Evolutionary conservation across 2,888 invertebrate genomes (phyloP), one percentile per base, ranked within the genome.

Genomic region (Caradrina kadenii): DNA sequence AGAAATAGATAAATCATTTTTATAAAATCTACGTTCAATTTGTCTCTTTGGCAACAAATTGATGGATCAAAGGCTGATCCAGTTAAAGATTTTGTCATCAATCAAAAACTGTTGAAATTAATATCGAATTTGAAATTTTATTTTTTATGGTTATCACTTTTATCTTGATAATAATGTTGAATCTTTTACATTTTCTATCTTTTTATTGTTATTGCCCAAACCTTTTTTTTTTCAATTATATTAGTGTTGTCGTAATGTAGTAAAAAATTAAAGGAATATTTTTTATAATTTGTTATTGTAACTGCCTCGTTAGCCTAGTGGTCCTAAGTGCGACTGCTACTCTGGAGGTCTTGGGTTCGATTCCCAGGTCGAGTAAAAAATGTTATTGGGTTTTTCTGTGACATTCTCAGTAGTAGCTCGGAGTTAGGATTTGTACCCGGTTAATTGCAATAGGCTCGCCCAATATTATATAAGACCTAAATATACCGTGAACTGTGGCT

Each of bases 31-130:
- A 31, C 35, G 21, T 26, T 26, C 52, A 75, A 75, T 71, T 61
- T 72, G 63, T 75, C 78, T 42, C 60, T 64, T 6, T 54, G 56
- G 42, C 55, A 63, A 0, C 50, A 63, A 72, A 75, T 75, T 72
- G 63, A 71, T 71, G 72, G 45, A 63, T 72, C 72, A 72, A 74
- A 78, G 72, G 63, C 52, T 53, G 39, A 78, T 74, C 58, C 42
- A 58, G 55, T 73, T 58, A 61, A 61, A 61, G 75, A 61, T 63
- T 48, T 65, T 55, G 42, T 42, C 56, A 58, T 74, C 61, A 45
- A 79, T 79, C 61, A 67, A 58, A 70, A 79, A 73, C 22, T 19
- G 50, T 63, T 61, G 22, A 58, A 35, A 73, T 75, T 49, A 65
- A 77, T 61, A 69, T 56, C 8, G 31, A 19, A 39, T 26, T 42